Conservation (phyloP, 2,797 vertebrate species). For the Octomys mimax region DNA sequence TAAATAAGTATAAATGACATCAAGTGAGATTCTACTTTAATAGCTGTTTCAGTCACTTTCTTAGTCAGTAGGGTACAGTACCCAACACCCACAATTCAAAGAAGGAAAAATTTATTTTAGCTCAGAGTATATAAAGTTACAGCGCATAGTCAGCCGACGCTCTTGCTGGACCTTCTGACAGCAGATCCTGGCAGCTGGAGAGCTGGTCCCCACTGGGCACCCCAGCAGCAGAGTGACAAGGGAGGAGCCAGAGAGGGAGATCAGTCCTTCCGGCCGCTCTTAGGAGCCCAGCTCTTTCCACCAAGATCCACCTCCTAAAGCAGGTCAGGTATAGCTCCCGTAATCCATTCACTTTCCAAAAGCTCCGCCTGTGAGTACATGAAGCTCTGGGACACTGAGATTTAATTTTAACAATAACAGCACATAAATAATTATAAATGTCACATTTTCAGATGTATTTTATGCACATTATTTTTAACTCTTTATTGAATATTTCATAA, state of each 20-base stretch:
- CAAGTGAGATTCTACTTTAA: not conserved
- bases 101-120: not conserved
- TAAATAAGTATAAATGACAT: not conserved
- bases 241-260: not conserved
- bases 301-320: not conserved
- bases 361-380: not conserved
- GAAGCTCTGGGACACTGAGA: not conserved
- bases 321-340: not conserved
- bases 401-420: not conserved
- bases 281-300: not conserved
- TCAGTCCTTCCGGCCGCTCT: not conserved
- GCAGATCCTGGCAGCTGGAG: not conserved
- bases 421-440: not conserved
- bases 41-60: not conserved
- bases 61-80: not conserved
- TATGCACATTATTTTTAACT: not conserved
- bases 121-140: not conserved
- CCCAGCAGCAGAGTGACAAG: not conserved
- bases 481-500: not conserved
- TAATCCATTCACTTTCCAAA: not conserved
- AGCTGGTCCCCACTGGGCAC: not conserved
- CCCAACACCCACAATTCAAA: not conserved
- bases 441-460: not conserved
- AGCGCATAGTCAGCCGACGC: not conserved
- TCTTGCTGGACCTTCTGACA: rapidly evolving